Percentiles rank a stretch among this genome's conserved stretches.
These are phyloP conservation scores for Corapipo altera DNA, from an alignment of 2,113 vertebrate genomes.

Conservation along the genomic window DNA sequence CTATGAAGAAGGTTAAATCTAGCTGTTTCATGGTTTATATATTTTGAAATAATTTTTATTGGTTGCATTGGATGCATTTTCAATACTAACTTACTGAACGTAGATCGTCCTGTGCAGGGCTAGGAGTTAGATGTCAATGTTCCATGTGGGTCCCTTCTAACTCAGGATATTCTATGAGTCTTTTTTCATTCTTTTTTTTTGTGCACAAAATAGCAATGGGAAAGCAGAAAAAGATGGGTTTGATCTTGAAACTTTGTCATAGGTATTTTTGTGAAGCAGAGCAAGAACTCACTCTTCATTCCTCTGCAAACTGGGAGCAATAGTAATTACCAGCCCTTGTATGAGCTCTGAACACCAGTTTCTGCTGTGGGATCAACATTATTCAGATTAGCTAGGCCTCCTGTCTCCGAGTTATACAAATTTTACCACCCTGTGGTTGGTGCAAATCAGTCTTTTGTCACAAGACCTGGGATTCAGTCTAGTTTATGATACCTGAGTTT, in stretches of 20 bases:
- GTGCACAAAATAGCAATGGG: background rate
- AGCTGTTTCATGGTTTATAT: background rate
- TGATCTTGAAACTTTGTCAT: background rate
- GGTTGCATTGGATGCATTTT: background rate
- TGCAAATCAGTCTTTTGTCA: background rate
- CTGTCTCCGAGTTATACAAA: background rate
- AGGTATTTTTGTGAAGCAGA: background rate
- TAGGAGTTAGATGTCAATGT: background rate
- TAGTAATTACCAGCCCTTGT: background rate
- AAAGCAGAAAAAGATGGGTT: background rate
- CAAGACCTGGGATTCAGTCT: background rate
- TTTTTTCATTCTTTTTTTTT: background rate
- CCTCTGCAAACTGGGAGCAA: background rate
- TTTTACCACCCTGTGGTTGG: background rate
- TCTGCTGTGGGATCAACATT: rapidly evolving
- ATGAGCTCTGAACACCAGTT: background rate
- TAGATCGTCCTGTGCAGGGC: background rate
- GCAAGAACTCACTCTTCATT: background rate
- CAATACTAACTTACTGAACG: background rate
- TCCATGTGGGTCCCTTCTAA: rapidly evolving
- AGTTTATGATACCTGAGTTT: background rate
- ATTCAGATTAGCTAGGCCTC: background rate
- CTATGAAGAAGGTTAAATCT: background rate
- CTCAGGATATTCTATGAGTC: background rate
- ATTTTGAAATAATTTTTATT: background rate